Conservation (phyloP, 2,113 vertebrate species). For the Calidris pugnax region DNA sequence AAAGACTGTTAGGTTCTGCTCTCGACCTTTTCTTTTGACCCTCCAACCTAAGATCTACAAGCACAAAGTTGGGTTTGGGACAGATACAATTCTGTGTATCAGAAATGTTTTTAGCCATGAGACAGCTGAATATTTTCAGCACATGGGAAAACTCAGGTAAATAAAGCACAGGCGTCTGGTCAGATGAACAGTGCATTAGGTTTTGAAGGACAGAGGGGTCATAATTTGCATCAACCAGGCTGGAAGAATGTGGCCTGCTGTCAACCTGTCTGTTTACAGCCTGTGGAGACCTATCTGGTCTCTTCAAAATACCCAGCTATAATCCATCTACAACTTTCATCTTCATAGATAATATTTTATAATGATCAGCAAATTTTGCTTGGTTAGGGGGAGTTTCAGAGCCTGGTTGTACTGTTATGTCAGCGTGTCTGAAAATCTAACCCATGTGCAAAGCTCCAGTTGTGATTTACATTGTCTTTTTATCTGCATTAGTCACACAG, state of each 20-base stretch:
- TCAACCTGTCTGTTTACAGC: not conserved
- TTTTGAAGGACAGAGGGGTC: not conserved
- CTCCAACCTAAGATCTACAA: not conserved
- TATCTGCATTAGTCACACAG: fast-evolving
- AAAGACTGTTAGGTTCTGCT: not conserved
- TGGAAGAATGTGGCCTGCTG: not conserved
- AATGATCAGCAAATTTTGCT: not conserved
- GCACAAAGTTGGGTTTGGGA: not conserved
- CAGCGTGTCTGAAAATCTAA: not conserved
- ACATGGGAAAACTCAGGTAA: not conserved
- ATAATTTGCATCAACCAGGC: not conserved
- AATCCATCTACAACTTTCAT: not conserved
- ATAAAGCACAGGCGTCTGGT: not conserved
- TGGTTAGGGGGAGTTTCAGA: not conserved
- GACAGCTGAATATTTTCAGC: not conserved
- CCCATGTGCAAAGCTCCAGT: not conserved
- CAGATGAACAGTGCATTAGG: not conserved
- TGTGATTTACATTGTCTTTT: not conserved
- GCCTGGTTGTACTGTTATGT: fast-evolving
- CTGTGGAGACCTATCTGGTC: not conserved
- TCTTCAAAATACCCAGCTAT: not conserved
- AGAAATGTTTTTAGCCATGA: not conserved
- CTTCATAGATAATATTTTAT: not conserved
- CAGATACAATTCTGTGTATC: not conserved
- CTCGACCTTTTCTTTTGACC: not conserved